Conservation (phyloP, 2,888 invertebrate genomes). For the Spicauda simplicius region DNA sequence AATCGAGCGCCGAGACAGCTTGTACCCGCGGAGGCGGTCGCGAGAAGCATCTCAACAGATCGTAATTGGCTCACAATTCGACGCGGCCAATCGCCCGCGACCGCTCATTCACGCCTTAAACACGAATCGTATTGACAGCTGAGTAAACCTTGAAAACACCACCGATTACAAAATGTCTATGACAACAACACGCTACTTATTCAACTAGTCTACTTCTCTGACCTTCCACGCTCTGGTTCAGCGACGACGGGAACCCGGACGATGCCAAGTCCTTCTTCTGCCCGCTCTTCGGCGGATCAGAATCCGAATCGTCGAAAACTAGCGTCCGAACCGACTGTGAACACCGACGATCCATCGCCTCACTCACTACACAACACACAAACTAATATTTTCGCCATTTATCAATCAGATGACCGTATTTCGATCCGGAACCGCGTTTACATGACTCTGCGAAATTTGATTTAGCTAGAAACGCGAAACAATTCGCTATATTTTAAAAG, state of each 20-base stretch:
- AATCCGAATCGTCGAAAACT: constrained; percentile 90
- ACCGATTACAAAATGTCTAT: constrained; percentile 50
- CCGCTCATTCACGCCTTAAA: constrained; percentile 61
- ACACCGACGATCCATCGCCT: constrained; percentile 83
- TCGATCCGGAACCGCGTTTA: constrained; percentile 49
- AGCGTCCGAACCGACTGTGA: constrained; percentile 91
- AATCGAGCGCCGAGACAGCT: constrained; percentile 10
- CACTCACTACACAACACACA: constrained; percentile 73
- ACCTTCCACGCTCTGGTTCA: constrained; percentile 80
- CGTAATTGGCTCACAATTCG: constrained; percentile 32
- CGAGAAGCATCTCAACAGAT: constrained; percentile 15
- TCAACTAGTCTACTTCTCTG: constrained; percentile 48
- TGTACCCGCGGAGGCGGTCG: constrained; percentile 21
- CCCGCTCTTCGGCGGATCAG: constrained; percentile 76
- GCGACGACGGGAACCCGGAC: constrained; percentile 66
- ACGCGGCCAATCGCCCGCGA: constrained; percentile 44
- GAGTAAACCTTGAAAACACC: constrained; percentile 73
- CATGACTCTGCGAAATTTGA: constrained; percentile 50
- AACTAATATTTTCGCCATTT: constrained; percentile 75
- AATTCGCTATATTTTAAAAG: constrained; percentile 39
- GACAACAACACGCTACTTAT: constrained; percentile 50
- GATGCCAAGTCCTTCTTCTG: constrained; percentile 72
- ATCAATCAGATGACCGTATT: constrained; percentile 54
- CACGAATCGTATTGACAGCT: constrained; percentile 54
- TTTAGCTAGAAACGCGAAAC: constrained; percentile 25